Evolutionary conservation across 2,888 invertebrate genomes (phyloP).

Genomic region (Creontiades dilutus): DNA sequence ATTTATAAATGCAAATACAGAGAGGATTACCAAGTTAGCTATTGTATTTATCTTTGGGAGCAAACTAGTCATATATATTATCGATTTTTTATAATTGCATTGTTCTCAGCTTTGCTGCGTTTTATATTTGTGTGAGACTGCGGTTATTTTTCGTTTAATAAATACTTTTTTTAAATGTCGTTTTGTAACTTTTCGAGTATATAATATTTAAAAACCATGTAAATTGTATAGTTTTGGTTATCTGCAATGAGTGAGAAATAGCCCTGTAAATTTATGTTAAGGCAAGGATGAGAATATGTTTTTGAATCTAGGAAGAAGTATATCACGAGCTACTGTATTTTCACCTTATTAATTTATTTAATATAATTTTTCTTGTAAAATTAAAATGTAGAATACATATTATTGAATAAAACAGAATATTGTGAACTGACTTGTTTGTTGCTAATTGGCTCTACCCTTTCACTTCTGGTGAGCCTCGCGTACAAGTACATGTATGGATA

Average conservation of each 20-base stretch:
- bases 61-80: background rate
- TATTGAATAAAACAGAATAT: background rate
- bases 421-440: background rate
- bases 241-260: background rate
- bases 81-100: background rate
- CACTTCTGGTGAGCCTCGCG: too few species aligned
- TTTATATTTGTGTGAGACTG: conserved; percentile 7
- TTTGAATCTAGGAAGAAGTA: background rate
- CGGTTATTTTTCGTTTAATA: background rate
- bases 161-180: background rate
- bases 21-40: too few species aligned
- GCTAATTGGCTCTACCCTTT: too few species aligned
- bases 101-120: background rate
- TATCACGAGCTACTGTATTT: background rate
- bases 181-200: conserved; percentile 6
- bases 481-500: too few species aligned
- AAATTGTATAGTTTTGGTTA: background rate
- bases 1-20: too few species aligned
- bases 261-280: background rate
- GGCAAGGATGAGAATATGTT: background rate
- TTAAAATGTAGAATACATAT: background rate
- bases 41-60: background rate
- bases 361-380: conserved; percentile 8
- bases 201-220: background rate
- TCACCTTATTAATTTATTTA: conserved; percentile 29